Evolutionary conservation across 2,888 invertebrate species (phyloP).

Genomic region (Odontothrips loti): DNA sequence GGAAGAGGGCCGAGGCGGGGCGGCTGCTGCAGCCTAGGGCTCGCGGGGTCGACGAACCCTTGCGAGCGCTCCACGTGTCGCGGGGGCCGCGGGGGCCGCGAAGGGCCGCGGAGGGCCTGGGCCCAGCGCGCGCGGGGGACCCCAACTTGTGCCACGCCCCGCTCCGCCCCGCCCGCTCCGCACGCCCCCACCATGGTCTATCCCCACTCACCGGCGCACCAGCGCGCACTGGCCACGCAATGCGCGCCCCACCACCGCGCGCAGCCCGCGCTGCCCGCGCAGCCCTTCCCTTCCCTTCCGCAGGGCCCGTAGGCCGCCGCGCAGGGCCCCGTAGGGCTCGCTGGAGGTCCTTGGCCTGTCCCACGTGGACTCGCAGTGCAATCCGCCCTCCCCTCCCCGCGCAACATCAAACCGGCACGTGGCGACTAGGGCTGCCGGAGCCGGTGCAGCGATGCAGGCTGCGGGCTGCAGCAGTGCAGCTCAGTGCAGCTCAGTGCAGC

Average conservation of each 20-base stretch:
- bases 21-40: background rate
- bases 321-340: slow-evolving; percentile 3
- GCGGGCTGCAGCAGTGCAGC: background rate
- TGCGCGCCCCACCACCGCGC: background rate
- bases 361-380: slow-evolving; percentile 20
- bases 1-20: background rate
- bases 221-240: background rate
- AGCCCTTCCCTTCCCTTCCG: background rate
- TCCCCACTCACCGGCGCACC: background rate
- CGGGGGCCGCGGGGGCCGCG: background rate
- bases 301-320: background rate
- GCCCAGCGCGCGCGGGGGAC: background rate
- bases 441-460: no score
- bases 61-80: slow-evolving; percentile 20
- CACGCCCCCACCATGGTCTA: background rate
- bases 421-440: background rate
- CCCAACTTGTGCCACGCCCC: slow-evolving; percentile 9
- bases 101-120: background rate
- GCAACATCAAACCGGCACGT: slow-evolving; percentile 5
- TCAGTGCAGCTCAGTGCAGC: no score
- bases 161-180: background rate
- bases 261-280: background rate
- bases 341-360: slow-evolving; percentile 20
- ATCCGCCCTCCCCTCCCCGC: slow-evolving; percentile 12
- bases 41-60: slow-evolving; percentile 4